Conservation (phyloP, 2,797 vertebrate genomes). For the Masticophis lateralis region DNA sequence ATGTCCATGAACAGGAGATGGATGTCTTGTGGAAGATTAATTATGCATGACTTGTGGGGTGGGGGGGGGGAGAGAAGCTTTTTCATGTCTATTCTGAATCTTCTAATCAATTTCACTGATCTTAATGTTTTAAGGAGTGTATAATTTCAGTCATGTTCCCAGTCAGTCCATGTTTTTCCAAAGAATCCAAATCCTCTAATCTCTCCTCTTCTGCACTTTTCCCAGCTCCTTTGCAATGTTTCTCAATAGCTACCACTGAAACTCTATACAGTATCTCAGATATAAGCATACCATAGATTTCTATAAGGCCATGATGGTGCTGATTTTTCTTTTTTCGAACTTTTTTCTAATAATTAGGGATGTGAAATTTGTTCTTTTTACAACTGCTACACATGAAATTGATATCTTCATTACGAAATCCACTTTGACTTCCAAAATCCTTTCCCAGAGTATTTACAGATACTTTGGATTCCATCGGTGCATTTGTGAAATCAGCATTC, state of each 20-base stretch:
- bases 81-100: background rate
- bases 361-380: background rate
- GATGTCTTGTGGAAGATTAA: background rate
- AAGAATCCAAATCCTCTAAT: background rate
- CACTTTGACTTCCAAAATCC: background rate
- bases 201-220: background rate
- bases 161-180: background rate
- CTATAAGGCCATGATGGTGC: background rate
- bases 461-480: background rate
- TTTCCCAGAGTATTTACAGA: background rate
- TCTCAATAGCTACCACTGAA: background rate
- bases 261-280: background rate
- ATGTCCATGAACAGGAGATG: background rate
- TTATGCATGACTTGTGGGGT: background rate
- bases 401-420: background rate
- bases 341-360: background rate
- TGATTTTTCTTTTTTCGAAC: background rate
- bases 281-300: background rate
- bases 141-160: background rate
- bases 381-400: background rate
- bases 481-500: background rate
- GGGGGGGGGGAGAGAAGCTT: rapidly evolving
- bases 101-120: background rate
- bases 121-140: background rate
- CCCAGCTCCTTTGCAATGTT: background rate